Base-by-base conservation (phyloP, 1,140 invertebrate genomes). In the Conus ventricosus region DNA sequence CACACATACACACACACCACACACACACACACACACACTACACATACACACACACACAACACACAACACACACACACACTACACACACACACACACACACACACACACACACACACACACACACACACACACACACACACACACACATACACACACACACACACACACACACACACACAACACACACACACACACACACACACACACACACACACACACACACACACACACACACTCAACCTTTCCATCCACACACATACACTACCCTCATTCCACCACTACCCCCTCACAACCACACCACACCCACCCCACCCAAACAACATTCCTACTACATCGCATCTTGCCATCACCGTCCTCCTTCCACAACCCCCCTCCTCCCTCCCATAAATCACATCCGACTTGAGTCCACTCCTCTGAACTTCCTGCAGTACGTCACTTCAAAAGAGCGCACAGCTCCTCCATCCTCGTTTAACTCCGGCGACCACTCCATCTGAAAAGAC, bases 311-410 rank as follows among this genome's bases (percentile, higher is more conserved):
- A 1, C 17, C 17, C 17, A 63, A 63, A 13, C 3, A 0, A 82
- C 71, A n/a, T 20, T 8, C 20, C 20, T 78, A 96, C 95, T 94
- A 98, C 97, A 97, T 98, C 97, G 95, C 93, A 85, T 96, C 98
- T 98, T 98, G 92, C 98, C 93, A 98, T 98, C 90, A 98, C 97
- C 97, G 97, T 96, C 96, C 91, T 96, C 96, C 84, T 95, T n/a
- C n/a, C 95, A 88, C 93, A 89, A 10, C 39, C 39, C 93, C 27
- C 92, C 87, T 89, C 97, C 96, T 92, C n/a, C n/a, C n/a, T n/a
- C n/a, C n/a, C n/a, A n/a, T n/a, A n/a, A n/a, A n/a, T n/a, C n/a
- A n/a, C n/a, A n/a, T n/a, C n/a, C n/a, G n/a, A n/a, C n/a, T n/a
- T n/a, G n/a, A n/a, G n/a, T n/a, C n/a, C n/a, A n/a, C n/a, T n/a